Evolutionary conservation across 2,888 invertebrate genomes (phyloP), one percentile per base, ranked within the genome.

Genomic region (Hydrotaea cyrtoneurina): DNA sequence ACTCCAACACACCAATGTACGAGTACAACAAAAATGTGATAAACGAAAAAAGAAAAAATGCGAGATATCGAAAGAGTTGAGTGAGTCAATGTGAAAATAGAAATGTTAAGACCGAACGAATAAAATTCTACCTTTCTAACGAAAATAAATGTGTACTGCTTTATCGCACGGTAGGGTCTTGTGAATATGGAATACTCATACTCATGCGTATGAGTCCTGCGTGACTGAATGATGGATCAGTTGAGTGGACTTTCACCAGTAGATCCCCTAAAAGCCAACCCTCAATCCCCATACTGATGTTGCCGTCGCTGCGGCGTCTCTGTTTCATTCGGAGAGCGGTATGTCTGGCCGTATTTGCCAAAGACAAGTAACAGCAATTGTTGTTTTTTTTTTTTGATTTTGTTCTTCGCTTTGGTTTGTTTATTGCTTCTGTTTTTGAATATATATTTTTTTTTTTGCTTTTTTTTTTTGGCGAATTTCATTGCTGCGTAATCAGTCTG

Each of bases 391-490:
- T n/a, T n/a, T n/a, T n/a, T n/a, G n/a, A n/a, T n/a, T n/a, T n/a
- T n/a, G n/a, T 26, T 62, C 23, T 64, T 64, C 36, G 64, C 43
- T 66, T 66, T 64, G 19, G 17, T 64, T 36, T 66, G 19, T 43
- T 64, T 13, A 36, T 64, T 17, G 39, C 17, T 64, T 62, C 11
- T 17, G 36, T 64, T 66, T 43, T 66, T 66, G 59, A 43, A 43
- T 43, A 43, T 5, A 19, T 11, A 39, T 66, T 66, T 64, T n/a
- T n/a, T n/a, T n/a, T n/a, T n/a, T n/a, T n/a, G n/a, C n/a, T n/a
- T n/a, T n/a, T n/a, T n/a, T n/a, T 64, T 36, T 66, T 66, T 66
- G 66, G 43, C 66, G 43, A 66, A 43, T 66, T 66, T 66, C 19
- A 66, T 66, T 66, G 11, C 66, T 66, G 66, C 43, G 66, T 21